Evolutionary conservation across 2,888 invertebrate genomes (phyloP), one percentile per base, ranked within the genome.

Genomic region (Drosophila meridionalis): DNA sequence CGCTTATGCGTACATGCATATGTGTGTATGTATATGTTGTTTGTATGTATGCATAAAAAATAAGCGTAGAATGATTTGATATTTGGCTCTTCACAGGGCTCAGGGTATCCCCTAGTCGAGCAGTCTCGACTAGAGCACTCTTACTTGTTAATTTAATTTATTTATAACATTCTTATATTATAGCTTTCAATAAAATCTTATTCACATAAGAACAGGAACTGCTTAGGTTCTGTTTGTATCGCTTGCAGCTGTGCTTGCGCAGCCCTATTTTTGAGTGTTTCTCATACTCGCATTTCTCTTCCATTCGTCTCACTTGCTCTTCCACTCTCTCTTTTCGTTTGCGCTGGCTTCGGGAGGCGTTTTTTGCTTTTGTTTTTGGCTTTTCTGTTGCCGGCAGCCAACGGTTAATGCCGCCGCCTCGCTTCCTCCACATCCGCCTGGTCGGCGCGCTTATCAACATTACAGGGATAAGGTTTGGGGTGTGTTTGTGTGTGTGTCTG

Each of bases 321-420:
- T 30, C 3, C 3, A 3, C 36, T 32, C 34, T 45, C 20, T 30
- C 5, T 36, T 14, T 12, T 42, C 34, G 42, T n/a, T 12, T 9
- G 28, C 36, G n/a, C 11, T 40, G 40, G 1, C 3, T 69, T 59
- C 38, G 55, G 45, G 76, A 67, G 78, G 80, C 78, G 78, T 80
- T 5, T 80, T 69, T 64, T 48, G 26, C 32, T 48, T 48, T 32
- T 9, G 7, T 30, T 48, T 12, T 48, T 30, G 14, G 28, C 1
- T 14, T 32, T 32, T 50, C 50, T 20, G 50, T 55, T 56, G 63
- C 12, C 58, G 55, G 55, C 68, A 72, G 64, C 12, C 67, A 72
- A 72, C 57, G 34, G 58, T 11, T 28, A 45, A 56, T 28, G 32
- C 5, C 53, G 59, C 47, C 36, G 20, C 42, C 32, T n/a, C 28